phyloP scores from a whole-genome alignment of 2,888 invertebrate species.

The Nudaria mundana region DNA sequence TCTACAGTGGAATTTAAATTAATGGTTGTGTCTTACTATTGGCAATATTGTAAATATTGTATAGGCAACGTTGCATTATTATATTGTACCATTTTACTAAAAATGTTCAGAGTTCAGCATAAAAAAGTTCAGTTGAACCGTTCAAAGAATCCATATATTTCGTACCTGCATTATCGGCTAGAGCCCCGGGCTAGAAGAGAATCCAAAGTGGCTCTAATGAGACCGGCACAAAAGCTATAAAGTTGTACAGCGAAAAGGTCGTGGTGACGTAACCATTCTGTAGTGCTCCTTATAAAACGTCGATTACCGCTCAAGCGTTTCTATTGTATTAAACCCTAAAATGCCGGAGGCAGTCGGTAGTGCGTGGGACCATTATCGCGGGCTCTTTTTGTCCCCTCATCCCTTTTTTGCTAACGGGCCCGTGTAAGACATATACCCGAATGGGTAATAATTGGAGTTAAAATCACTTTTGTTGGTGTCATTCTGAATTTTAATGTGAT shows the following conservation, averaged over 20 bases:
- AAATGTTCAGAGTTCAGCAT: too few species aligned
- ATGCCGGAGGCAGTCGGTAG: conserved; percentile 51
- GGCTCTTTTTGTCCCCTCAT: conserved; percentile 57
- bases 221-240: conserved; percentile 52
- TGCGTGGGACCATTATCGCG: conserved; percentile 63
- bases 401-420: conserved; percentile 57
- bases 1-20: conserved; percentile 25
- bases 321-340: conserved; percentile 65
- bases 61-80: too few species aligned
- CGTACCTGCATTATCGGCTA: conserved; percentile 34
- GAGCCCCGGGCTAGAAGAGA: conserved; percentile 40
- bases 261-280: conserved; percentile 48
- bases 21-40: too few species aligned
- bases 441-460: conserved; percentile 72
- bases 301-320: conserved; percentile 59
- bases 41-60: too few species aligned
- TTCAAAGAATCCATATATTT: conserved; percentile 22
- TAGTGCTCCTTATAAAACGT: conserved; percentile 62
- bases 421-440: conserved; percentile 71
- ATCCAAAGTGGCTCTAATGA: conserved; percentile 58
- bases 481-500: conserved; percentile 58
- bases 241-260: conserved; percentile 47
- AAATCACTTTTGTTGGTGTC: conserved; percentile 62
- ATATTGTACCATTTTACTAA: too few species aligned
- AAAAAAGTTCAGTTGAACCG: too few species aligned